Percentiles rank a stretch among this genome's conserved stretches.
Evolutionary conservation across 1,140 invertebrate species (phyloP).

Genomic region (Musca vetustissima): DNA sequence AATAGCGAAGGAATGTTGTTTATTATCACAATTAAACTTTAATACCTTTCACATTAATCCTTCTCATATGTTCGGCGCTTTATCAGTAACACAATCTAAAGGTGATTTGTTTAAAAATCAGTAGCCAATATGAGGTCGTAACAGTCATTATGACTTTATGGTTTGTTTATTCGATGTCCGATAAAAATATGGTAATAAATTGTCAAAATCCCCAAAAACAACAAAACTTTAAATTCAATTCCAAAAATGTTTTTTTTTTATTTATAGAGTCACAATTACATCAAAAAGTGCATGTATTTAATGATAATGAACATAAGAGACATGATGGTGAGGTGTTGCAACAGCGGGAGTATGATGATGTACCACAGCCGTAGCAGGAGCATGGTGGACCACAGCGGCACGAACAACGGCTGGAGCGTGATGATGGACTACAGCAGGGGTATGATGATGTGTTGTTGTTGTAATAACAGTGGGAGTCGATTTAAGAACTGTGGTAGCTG

Average conservation of each 20-base stretch:
- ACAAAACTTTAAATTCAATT: background rate
- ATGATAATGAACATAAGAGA: conserved; percentile 43
- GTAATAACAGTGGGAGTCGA: conserved; percentile 27
- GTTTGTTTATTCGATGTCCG: too few relatives aligned
- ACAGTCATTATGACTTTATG: too few relatives aligned
- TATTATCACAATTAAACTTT: too few relatives aligned
- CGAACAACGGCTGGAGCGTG: background rate
- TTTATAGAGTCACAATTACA: background rate
- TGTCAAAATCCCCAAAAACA: background rate
- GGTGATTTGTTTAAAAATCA: too few relatives aligned
- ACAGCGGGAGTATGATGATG: background rate
- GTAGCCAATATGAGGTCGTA: too few relatives aligned
- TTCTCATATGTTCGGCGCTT: too few relatives aligned
- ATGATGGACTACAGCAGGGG: conserved; percentile 34
- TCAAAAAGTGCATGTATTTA: too few relatives aligned
- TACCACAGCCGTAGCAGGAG: background rate
- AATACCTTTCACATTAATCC: too few relatives aligned
- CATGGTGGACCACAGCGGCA: conserved; percentile 13
- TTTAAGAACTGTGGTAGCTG: conserved; percentile 26
- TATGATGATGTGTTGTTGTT: conserved; percentile 39
- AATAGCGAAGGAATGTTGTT: too few relatives aligned
- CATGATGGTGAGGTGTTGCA: conserved; percentile 28
- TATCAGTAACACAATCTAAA: too few relatives aligned
- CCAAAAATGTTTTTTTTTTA: background rate
- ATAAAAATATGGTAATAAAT: too few relatives aligned